Evolutionary conservation across 1,140 invertebrate species (phyloP).

Genomic region (Spodoptera frugiperda): DNA sequence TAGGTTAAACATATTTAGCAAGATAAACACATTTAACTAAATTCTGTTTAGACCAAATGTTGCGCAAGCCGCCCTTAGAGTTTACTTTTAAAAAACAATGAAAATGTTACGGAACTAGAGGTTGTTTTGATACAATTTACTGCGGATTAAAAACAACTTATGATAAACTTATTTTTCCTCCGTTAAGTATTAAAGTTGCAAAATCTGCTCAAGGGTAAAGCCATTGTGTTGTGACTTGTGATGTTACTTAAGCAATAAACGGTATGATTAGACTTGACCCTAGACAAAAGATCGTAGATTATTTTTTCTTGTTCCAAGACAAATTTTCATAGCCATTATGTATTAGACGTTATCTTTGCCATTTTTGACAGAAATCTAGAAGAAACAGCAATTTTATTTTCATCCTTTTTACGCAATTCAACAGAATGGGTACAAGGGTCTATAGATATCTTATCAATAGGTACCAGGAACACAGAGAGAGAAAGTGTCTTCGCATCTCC

Average conservation of each 20-base stretch:
- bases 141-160: background rate
- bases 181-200: background rate
- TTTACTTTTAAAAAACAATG: no score
- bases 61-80: no score
- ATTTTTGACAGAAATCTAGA: no score
- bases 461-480: conserved; percentile 23
- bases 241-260: no score
- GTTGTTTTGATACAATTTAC: no score
- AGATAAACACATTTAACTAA: no score
- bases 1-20: no score
- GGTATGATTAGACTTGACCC: background rate
- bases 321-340: no score
- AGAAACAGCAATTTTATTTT: no score
- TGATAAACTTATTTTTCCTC: background rate
- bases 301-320: background rate
- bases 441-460: conserved; percentile 31
- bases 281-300: background rate
- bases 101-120: no score
- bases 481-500: conserved; percentile 10
- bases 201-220: background rate
- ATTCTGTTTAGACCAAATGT: no score
- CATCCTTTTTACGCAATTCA: background rate
- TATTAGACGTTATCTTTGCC: no score
- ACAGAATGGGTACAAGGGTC: background rate
- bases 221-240: background rate